phyloP scores from a whole-genome alignment of 2,797 vertebrate genomes.

The Paedocypris micromegethes region DNA sequence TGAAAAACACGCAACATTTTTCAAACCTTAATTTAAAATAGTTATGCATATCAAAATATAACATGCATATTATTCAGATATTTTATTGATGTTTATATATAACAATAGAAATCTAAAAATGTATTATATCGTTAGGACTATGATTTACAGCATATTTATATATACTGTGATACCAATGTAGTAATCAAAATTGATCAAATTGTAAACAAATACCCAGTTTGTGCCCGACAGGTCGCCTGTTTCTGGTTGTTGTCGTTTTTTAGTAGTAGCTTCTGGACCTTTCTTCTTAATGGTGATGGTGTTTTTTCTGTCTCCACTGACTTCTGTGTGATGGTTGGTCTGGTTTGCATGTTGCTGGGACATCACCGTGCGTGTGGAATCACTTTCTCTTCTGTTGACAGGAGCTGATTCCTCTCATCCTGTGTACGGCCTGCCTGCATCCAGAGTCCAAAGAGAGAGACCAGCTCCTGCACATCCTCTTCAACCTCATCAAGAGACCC shows the following conservation, averaged over 20 bases:
- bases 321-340: no score
- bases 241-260: conserved; percentile 9
- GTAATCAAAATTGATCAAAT: not conserved
- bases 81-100: no score
- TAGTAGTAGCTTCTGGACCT: not conserved
- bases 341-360: no score
- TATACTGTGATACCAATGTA: no score
- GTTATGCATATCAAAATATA: no score
- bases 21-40: not conserved
- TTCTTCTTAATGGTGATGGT: conserved; percentile 27
- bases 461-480: conserved; percentile 97
- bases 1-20: not conserved
- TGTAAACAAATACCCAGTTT: not conserved
- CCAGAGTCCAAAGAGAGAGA: conserved; percentile 97
- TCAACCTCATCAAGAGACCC: conserved; percentile 96
- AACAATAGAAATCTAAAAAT: no score
- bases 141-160: no score
- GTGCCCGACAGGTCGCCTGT: not conserved
- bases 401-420: conserved; percentile 96
- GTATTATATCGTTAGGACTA: no score
- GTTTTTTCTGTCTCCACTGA: not conserved
- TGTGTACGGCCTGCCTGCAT: conserved; percentile 97
- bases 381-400: conserved; percentile 48
- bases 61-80: no score
- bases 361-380: no score